Evolutionary conservation across 92 coral and sea anemone genomes (phyloP).

Genomic region (Palythoa grandis): DNA sequence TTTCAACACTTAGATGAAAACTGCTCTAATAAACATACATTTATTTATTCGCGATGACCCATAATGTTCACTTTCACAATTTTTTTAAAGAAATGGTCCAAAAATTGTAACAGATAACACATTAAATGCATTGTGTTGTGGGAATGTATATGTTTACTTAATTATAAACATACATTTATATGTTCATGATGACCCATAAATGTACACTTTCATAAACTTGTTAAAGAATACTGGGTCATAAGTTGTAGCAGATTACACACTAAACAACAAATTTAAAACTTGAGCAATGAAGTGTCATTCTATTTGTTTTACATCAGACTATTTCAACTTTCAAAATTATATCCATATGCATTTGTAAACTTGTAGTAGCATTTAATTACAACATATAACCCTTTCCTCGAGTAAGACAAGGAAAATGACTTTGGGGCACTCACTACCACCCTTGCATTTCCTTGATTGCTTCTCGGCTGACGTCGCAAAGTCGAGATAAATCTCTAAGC

Average conservation of each 20-base stretch:
- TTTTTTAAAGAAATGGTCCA: constrained; percentile 33
- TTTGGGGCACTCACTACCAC: no score
- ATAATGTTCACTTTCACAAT: constrained; percentile 21
- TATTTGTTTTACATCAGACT: no score
- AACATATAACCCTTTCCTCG: no score
- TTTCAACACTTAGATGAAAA: constrained; percentile 13
- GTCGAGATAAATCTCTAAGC: no score
- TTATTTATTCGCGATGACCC: constrained; percentile 41
- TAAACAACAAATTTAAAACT: not conserved
- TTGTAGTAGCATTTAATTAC: no score
- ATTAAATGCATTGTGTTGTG: no score
- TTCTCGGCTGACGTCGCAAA: no score
- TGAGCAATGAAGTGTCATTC: constrained; percentile 1
- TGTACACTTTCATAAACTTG: constrained; percentile 16
- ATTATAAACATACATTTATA: constrained; percentile 43
- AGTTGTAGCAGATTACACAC: constrained; percentile 29
- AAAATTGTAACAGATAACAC: no score
- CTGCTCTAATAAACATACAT: constrained; percentile 38
- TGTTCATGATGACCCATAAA: constrained; percentile 17
- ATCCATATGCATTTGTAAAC: no score
- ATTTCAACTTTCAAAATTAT: no score
- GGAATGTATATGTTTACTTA: constrained; percentile 33
- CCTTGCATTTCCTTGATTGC: no score
- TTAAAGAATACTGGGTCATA: constrained; percentile 39
- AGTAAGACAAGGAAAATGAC: no score